Base-by-base conservation (phyloP, 2,113 vertebrate genomes). In the Sprattus sprattus region DNA sequence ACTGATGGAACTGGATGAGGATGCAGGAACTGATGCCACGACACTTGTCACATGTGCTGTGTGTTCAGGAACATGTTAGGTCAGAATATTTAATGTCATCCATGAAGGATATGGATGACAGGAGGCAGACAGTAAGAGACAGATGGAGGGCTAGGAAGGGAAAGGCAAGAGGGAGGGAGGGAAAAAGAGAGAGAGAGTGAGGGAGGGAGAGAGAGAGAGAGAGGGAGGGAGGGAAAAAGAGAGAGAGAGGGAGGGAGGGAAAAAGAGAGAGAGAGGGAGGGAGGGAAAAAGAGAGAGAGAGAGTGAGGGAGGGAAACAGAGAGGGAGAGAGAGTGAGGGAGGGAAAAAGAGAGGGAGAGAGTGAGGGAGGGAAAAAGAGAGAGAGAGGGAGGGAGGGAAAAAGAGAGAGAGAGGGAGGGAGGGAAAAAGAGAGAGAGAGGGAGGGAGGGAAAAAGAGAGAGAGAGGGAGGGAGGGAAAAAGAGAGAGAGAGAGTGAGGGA, bases 161-260 rank as follows among this genome's bases (percentile, higher is more conserved):
- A 60, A 18, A 22, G 49, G 81, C 85, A 71, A 81, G 89, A 89
- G 88, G 90, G 90, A 84, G 82, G 84, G 82, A 88, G 88, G 85
- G 83, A 89, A 87, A 88, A 60, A 83, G 81, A 64, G 82, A 85
- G 46, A 60, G 85, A 18, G 71, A n/a, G n/a, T n/a, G n/a, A n/a
- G n/a, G n/a, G n/a, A n/a, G n/a, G n/a, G n/a, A n/a, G n/a, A n/a
- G n/a, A n/a, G n/a, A 64, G 20, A 25, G 22, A 64, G 1, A 22
- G 60, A 64, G 60, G 9, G n/a, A 28, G 10, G 6, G 10, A 4
- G 60, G n/a, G 11, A 18, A 13, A 57, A 81, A 54, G 45, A 84
- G 83, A 57, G 81, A 86, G 81, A 81, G 89, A 89, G 88, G 90
- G 90, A 84, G 82, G 84, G 82, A 88, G 88, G 85, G 83, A 89